Base-by-base conservation (phyloP, 1,140 invertebrate genomes). In the Heliconius melpomene region DNA sequence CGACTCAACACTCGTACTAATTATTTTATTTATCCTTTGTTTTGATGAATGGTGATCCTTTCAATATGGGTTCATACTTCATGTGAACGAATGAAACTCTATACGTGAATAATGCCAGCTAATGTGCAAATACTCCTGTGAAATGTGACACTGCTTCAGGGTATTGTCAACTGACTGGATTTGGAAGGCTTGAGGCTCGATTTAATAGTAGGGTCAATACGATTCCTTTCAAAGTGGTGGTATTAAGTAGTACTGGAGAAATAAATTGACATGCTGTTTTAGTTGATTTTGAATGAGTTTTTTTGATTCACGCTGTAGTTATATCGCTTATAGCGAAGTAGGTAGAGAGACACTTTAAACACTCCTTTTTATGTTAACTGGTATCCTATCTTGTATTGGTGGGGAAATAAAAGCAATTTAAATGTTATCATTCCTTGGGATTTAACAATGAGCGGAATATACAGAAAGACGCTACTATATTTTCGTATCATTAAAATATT, bases 1-100 rank as follows among this genome's bases (percentile, higher is more conserved):
- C 86, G 89, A 85, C 79, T 89, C 88, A 89, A 91, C 91, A 91
- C 90, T 89, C 86, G 86, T 88, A 92, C 90, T 92, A 93, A 93
- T 92, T 93, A 93, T 93, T 91, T 88, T 90, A 89, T 91, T 93
- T 90, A 89, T 87, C 82, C 83, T 87, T 90, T 88, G 85, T 89
- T 78, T 78, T 77, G 76, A 54, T 84, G 83, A 87, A 86, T 84
- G 75, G 75, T 74, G 73, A 75, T 80, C 79, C 76, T 82, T 83
- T 87, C 84, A 84, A 78, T 82, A 84, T 81, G 82, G 81, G 79
- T 72, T 20, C 50, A 52, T 52, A 52, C 16, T 52, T 82, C 79
- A 83, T 85, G 84, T 85, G 85, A 86, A 88, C 86, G 85, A 86
- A 84, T 79, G 88, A 79, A 90, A 91, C 82, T 79, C 79, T 87